phyloP scores from a whole-genome alignment of 2,797 vertebrate species.

The Crenichthys baileyi region DNA sequence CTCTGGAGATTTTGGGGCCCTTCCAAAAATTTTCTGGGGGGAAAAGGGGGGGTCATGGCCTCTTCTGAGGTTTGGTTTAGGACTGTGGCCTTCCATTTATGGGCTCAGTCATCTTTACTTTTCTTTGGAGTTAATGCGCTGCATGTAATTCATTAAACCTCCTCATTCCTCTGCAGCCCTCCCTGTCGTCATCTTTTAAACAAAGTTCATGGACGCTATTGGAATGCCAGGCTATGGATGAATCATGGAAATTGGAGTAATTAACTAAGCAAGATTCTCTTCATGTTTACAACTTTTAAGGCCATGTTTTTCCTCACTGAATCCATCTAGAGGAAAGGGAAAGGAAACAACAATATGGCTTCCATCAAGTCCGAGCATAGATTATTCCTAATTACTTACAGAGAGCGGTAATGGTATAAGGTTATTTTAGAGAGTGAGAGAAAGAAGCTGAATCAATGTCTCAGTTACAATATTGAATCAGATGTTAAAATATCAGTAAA shows the following conservation, averaged over 20 bases:
- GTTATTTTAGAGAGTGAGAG: constrained; percentile 33
- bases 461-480: constrained; percentile 21
- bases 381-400: constrained; percentile 76
- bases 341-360: constrained; percentile 71
- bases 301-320: constrained; percentile 54
- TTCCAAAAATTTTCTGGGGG: too few relatives aligned
- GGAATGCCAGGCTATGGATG: constrained; percentile 55
- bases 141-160: constrained; percentile 56
- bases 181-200: constrained; percentile 50
- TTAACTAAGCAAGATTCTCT: constrained; percentile 69
- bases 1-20: constrained; percentile 48
- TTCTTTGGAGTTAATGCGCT: constrained; percentile 23
- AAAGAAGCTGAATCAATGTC: constrained; percentile 21
- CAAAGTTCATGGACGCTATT: constrained; percentile 65
- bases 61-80: constrained; percentile 16
- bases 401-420: constrained; percentile 49
- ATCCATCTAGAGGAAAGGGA: constrained; percentile 43
- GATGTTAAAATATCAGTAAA: constrained; percentile 8
- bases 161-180: constrained; percentile 35
- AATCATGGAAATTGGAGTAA: constrained; percentile 71
- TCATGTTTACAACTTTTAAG: constrained; percentile 72
- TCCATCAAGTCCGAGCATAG: constrained; percentile 67
- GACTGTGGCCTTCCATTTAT: constrained; percentile 13
- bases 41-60: constrained; percentile 38
- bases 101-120: constrained; percentile 35